phyloP scores from a whole-genome alignment of 2,113 vertebrate genomes.

The Bambusicola thoracicus region DNA sequence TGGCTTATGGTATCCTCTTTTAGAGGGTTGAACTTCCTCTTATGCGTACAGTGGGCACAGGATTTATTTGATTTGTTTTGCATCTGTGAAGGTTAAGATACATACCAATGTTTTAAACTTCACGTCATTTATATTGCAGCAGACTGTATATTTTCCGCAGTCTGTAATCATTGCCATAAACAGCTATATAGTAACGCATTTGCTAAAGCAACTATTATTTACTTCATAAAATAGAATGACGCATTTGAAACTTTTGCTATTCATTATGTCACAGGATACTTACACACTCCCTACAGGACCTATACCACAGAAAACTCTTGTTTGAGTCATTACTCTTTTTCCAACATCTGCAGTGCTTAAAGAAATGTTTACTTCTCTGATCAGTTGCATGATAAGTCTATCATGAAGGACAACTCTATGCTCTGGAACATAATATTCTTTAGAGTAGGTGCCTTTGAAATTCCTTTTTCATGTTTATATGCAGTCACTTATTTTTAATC shows the following conservation, averaged over 20 bases:
- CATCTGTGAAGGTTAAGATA: not conserved
- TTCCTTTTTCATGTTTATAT: not conserved
- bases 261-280: not conserved
- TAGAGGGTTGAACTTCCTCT: not conserved
- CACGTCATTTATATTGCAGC: not conserved
- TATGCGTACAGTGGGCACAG: accelerated
- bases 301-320: not conserved
- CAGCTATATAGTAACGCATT: not conserved
- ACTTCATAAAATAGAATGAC: not conserved
- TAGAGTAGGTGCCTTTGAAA: not conserved
- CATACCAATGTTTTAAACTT: not conserved
- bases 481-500: not conserved
- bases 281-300: not conserved
- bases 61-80: not conserved
- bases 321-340: not conserved
- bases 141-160: not conserved
- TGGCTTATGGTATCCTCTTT: not conserved
- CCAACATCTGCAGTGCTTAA: not conserved
- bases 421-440: not conserved
- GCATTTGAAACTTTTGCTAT: not conserved
- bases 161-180: not conserved
- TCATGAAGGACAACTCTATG: not conserved
- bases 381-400: not conserved
- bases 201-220: not conserved
- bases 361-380: not conserved